Evolutionary conservation across 1,140 invertebrate species (phyloP).

Genomic region (Eulimnadia texana): DNA sequence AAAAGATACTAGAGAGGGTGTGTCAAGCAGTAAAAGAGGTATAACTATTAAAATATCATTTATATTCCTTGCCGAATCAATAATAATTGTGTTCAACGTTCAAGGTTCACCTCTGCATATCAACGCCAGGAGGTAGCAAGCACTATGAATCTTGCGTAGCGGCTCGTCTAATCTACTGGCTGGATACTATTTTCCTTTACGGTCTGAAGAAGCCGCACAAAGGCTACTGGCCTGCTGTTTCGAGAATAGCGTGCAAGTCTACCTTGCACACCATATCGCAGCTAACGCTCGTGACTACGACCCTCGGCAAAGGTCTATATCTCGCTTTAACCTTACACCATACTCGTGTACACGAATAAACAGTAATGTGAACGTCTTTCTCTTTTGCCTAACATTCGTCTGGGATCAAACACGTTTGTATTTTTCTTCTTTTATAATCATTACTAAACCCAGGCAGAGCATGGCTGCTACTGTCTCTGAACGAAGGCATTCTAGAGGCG

Average conservation of each 20-base stretch:
- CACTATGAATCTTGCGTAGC: conserved; percentile 6
- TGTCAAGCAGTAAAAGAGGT: not conserved
- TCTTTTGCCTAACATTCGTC: not conserved
- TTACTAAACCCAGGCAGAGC: conserved; percentile 27
- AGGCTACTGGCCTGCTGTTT: conserved; percentile 40
- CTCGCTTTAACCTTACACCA: not conserved
- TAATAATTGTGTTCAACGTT: too few species aligned
- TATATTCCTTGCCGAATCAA: not conserved
- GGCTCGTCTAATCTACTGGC: conserved; percentile 4
- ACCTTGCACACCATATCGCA: conserved; percentile 34
- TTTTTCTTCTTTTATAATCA: conserved; percentile 12
- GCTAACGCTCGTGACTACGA: conserved; percentile 32
- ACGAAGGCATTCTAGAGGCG: conserved; percentile 35
- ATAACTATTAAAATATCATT: not conserved
- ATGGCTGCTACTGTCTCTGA: conserved; percentile 35
- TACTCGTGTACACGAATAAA: too few species aligned
- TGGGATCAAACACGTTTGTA: not conserved
- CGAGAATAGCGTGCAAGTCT: conserved; percentile 38
- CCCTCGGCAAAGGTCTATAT: conserved; percentile 27
- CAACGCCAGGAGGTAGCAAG: conserved; percentile 4
- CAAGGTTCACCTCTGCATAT: conserved; percentile 6
- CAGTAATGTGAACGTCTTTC: too few species aligned
- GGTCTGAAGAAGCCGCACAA: conserved; percentile 31
- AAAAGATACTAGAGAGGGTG: not conserved
- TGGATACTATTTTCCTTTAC: conserved; percentile 27